Evolutionary conservation across 2,113 vertebrate genomes (phyloP), one percentile per base, ranked within the genome.

Genomic region (Oreochromis aureus): DNA sequence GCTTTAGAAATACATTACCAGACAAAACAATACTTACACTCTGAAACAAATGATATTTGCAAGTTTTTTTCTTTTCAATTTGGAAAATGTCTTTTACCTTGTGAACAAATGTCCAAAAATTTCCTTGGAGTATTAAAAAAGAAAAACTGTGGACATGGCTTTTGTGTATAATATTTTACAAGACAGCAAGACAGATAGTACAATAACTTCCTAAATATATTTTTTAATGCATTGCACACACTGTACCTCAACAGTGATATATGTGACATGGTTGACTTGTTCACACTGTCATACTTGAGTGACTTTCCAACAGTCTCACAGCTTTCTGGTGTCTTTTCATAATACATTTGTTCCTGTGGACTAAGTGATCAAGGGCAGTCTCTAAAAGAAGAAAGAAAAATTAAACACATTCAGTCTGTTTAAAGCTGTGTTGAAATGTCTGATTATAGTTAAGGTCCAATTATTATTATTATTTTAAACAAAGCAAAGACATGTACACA

Each of bases 91-190:
- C 59, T 3, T 63, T 63, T 63, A 39, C 32, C 39, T 66, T 39
- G 61, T 66, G 34, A 66, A 66, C 61, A 66, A 66, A 39, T 66
- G 2, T 66, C 34, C 6, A 66, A 66, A 61, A 66, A 63, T 34
- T 2, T 19, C 54, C 54, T n/a, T 9, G 5, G 51, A 54, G 27
- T 39, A 10, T 39, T 66, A 7, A 66, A 66, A 39, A n/a, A n/a
- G 18, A n/a, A 66, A 63, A 63, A 2, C 10, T 66, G 32, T 66
- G 32, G 61, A 66, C 0, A 0, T 63, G 59, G 10, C 18, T 19
- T 66, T 66, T 66, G 32, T 66, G 4, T 66, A 66, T 66, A 36
- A n/a, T 7, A 66, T 5, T 66, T 66, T 66, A 66, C 61, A 66
- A 66, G 61, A 61, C 16, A 34, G 58, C 30, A 61, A 32, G 27